phyloP scores from a whole-genome alignment of 2,797 vertebrate species.

The Sitta carolinensis region DNA sequence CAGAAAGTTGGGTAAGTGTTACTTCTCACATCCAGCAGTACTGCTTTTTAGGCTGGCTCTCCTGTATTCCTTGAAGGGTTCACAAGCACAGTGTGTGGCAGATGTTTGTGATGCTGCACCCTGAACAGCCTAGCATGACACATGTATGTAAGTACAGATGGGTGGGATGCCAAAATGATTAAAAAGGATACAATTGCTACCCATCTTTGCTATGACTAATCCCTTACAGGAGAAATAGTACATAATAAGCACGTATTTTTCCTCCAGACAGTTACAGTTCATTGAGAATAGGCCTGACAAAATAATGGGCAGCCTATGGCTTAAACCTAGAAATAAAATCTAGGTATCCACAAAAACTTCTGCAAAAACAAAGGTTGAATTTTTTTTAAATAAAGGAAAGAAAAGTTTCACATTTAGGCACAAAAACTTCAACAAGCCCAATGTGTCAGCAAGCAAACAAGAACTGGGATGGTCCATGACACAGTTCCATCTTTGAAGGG shows the following conservation, averaged over 20 bases:
- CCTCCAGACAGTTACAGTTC: not conserved
- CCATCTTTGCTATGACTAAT: not conserved
- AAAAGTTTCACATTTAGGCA: not conserved
- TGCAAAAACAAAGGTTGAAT: not conserved
- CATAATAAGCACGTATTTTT: not conserved
- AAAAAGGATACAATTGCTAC: not conserved
- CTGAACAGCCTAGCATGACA: not conserved
- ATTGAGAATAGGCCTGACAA: not conserved
- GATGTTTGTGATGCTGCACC: not conserved
- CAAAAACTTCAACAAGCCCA: not conserved
- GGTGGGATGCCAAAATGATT: not conserved
- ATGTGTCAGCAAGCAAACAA: accelerated
- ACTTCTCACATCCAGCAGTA: not conserved
- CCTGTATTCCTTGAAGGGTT: not conserved
- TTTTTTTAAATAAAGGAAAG: not conserved
- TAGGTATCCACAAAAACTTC: not conserved
- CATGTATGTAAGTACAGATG: accelerated
- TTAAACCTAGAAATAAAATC: not conserved
- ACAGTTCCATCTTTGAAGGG: not conserved
- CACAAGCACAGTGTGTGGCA: not conserved
- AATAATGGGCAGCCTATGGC: not conserved
- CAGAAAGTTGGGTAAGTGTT: not conserved
- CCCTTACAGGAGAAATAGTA: not conserved
- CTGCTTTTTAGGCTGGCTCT: accelerated
- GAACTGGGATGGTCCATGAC: accelerated